These are phyloP conservation scores for Laupala kohalensis DNA, from an alignment of 1,140 invertebrate species.

Conservation along the genomic window DNA sequence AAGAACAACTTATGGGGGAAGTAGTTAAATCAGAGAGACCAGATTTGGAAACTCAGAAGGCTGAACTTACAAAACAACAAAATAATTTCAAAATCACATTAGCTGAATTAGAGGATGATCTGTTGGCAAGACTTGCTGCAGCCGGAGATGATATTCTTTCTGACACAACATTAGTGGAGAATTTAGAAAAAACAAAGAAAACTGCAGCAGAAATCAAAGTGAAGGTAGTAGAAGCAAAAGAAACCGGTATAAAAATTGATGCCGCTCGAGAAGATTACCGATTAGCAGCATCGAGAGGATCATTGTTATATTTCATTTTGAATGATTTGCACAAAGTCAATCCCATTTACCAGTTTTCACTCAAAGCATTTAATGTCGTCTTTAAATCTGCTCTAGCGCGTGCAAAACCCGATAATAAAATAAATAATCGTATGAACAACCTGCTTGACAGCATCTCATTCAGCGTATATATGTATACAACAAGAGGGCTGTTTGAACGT, in stretches of 20 bases:
- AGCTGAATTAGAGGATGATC: conserved; percentile 79
- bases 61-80: conserved; percentile 76
- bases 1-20: conserved; percentile 86
- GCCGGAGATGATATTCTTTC: conserved; percentile 83
- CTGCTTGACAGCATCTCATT: conserved; percentile 82
- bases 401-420: conserved; percentile 49
- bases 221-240: conserved; percentile 69
- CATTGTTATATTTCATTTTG: conserved; percentile 86
- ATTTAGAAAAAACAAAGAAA: conserved; percentile 85
- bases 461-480: conserved; percentile 76
- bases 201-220: conserved; percentile 81
- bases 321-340: conserved; percentile 90
- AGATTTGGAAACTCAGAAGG: conserved; percentile 64
- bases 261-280: conserved; percentile 80
- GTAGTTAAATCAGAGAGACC: conserved; percentile 88
- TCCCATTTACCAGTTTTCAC: conserved; percentile 90
- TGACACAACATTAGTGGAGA: conserved; percentile 79
- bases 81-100: conserved; percentile 90
- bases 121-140: conserved; percentile 70
- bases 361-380: conserved; percentile 88
- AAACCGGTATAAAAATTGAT: conserved; percentile 78
- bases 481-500: conserved; percentile 79
- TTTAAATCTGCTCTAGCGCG: conserved; percentile 75
- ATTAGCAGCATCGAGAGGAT: conserved; percentile 70
- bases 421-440: conserved; percentile 58